Base-by-base conservation (phyloP, 2,888 invertebrate species). In the Spatulosminthurus flaviceps region DNA sequence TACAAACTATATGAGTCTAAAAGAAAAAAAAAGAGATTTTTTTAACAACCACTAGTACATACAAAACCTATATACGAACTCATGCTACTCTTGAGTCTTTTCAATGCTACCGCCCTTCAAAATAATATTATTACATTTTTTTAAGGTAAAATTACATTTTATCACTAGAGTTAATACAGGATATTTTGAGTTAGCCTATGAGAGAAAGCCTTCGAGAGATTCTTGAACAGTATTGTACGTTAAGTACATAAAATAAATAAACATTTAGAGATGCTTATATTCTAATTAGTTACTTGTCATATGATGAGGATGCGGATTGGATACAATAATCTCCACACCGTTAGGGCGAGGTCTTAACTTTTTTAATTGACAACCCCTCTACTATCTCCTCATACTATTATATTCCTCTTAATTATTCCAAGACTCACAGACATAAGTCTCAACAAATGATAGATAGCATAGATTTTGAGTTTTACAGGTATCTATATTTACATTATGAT, bases 271-370 rank as follows among this genome's bases (percentile, higher is more conserved):
- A 51, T 51, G 5, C 51, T 51, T 19, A 51, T 51, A 51, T 51
- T 51, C 51, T 51, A 51, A 51, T 51, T 51, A 51, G 7, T 51
- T 5, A 51, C 51, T 51, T 51, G 51, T 51, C 51, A 51, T 11
- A 51, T 51, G 5, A 51, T 51, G n/a, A 51, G 51, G 51, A 51
- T 51, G 51, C 51, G 51, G n/a, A n/a, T n/a, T 51, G 16, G 16
- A 51, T 19, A 2, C 16, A 51, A n/a, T 19, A 51, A 51, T 51
- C n/a, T n/a, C 51, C 51, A 51, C 7, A 13, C 51, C 16, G 51
- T 51, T 51, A 16, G 51, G 51, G 51, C 51, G 51, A 51, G 51
- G 51, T 51, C 51, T 51, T 51, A 51, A 51, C 51, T 51, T 51
- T 13, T 41, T 51, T 51, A 51, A 51, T 51, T 51, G 51, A 51